These are phyloP conservation scores for Mactromeris polynyma DNA, from an alignment of 2,888 invertebrate genomes.

Conservation along the genomic window DNA sequence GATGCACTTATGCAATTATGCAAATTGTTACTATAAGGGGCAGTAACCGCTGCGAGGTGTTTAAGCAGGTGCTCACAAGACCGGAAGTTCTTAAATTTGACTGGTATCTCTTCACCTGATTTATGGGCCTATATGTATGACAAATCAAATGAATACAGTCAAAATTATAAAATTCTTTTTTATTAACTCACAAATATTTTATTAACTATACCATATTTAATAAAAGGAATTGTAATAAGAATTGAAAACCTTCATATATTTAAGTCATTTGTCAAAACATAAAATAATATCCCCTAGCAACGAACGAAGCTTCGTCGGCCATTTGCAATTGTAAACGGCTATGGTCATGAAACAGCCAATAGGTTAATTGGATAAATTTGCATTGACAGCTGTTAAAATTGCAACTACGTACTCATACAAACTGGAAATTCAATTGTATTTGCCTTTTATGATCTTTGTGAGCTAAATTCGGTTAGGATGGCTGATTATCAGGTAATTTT, in stretches of 20 bases:
- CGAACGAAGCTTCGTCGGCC: slow-evolving; percentile 68
- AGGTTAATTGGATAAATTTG: neutral
- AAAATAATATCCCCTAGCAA: slow-evolving; percentile 62
- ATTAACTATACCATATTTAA: neutral
- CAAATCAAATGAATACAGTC: neutral
- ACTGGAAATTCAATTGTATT: neutral
- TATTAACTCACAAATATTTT: neutral
- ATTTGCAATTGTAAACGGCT: slow-evolving; percentile 55
- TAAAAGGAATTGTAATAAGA: neutral
- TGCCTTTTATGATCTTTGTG: neutral
- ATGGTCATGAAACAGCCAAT: slow-evolving; percentile 2
- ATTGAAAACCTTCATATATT: neutral
- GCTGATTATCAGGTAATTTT: slow-evolving; percentile 67
- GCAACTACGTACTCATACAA: neutral
- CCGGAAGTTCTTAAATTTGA: neutral
- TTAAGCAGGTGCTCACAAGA: neutral
- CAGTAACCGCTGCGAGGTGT: too few relatives aligned
- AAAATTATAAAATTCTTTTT: neutral
- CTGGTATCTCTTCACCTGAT: neutral
- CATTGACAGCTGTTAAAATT: slow-evolving; percentile 17
- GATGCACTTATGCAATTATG: too few relatives aligned
- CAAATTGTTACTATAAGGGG: too few relatives aligned
- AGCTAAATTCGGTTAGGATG: slow-evolving; percentile 35
- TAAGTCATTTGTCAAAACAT: neutral
- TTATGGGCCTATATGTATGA: neutral